A percentile compares a stretch with the other conserved stretches of the same genome.
phyloP scores from a whole-genome alignment of 2,888 invertebrate genomes.

The Ophonus ardosiacus region DNA sequence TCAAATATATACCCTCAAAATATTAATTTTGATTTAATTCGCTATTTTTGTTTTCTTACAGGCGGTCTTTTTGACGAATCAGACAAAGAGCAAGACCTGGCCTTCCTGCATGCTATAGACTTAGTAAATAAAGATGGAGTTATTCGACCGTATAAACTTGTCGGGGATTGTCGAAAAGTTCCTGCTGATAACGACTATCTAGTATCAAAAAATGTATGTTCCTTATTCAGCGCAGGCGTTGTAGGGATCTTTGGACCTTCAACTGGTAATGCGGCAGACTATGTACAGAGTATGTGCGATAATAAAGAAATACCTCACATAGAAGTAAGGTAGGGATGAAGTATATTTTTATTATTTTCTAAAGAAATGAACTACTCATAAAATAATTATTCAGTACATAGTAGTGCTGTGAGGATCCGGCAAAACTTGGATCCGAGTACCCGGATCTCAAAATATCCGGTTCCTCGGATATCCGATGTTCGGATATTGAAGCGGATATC shows the following conservation, averaged over 20 bases:
- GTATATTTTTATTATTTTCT: too few relatives aligned
- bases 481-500: too few relatives aligned
- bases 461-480: too few relatives aligned
- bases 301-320: conserved; percentile 83
- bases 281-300: conserved; percentile 83
- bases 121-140: conserved; percentile 43
- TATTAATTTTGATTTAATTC: too few relatives aligned
- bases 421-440: too few relatives aligned
- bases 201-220: conserved; percentile 75
- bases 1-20: too few relatives aligned
- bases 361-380: too few relatives aligned
- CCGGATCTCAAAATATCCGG: too few relatives aligned
- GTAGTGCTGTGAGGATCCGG: too few relatives aligned
- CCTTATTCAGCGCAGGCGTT: conserved; percentile 77
- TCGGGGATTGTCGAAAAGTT: conserved; percentile 15
- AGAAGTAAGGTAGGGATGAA: conserved; percentile 76
- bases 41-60: neutral
- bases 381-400: too few relatives aligned
- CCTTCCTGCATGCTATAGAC: conserved; percentile 55
- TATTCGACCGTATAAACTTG: conserved; percentile 29
- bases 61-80: conserved; percentile 55
- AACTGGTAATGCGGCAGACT: conserved; percentile 77
- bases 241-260: conserved; percentile 83
- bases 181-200: conserved; percentile 49
- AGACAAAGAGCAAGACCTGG: conserved; percentile 44